phyloP scores from a whole-genome alignment of 2,797 vertebrate species.

The Lateolabrax maculatus region DNA sequence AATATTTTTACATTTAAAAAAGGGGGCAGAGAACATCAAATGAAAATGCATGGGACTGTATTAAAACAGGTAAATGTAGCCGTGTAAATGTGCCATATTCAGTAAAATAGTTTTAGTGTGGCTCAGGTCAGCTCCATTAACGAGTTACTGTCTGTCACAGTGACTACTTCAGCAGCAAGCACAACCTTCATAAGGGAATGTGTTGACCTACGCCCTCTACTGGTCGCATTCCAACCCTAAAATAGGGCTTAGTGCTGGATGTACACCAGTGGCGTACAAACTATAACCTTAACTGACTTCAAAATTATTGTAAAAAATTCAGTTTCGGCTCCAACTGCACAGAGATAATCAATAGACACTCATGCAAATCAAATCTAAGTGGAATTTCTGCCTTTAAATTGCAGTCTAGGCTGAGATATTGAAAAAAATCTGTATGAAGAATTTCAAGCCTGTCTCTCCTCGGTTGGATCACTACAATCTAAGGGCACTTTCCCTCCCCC shows the following conservation, averaged over 20 bases:
- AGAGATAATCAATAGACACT: conserved; percentile 41
- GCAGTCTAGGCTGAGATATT: conserved; percentile 18
- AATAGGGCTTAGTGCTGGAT: conserved; percentile 11
- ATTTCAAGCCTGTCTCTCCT: conserved; percentile 1
- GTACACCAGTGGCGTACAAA: conserved; percentile 10
- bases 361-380: conserved; percentile 37
- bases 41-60: conserved; percentile 37
- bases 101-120: conserved; percentile 11
- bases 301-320: conserved; percentile 30
- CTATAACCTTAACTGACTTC: conserved; percentile 36
- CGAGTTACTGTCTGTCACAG: conserved; percentile 7
- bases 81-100: conserved; percentile 14
- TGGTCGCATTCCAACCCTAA: conserved; percentile 4
- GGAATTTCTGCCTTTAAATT: conserved; percentile 40
- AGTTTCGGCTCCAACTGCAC: conserved; percentile 32
- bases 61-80: background rate
- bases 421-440: conserved; percentile 30
- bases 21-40: background rate
- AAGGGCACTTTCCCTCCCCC: conserved; percentile 14
- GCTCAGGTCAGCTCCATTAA: conserved; percentile 33
- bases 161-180: conserved; percentile 29
- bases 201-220: conserved; percentile 9
- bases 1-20: background rate
- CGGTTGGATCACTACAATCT: conserved; percentile 16
- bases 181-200: conserved; percentile 17